phyloP scores from a whole-genome alignment of 2,113 vertebrate genomes.

The Pangasianodon gigas region DNA sequence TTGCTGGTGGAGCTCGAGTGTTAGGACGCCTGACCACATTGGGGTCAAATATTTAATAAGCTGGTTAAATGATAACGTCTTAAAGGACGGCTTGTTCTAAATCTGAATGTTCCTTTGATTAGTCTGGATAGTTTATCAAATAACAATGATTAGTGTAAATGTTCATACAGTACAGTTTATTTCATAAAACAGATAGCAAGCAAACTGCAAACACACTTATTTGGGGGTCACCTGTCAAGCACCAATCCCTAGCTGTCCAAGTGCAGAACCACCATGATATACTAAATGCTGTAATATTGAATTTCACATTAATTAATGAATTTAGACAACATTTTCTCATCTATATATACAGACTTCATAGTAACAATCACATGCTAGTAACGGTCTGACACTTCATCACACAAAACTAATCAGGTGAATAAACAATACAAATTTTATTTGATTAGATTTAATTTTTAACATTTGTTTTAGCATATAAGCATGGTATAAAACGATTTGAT shows the following conservation, averaged over 20 bases:
- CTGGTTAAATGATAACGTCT: constrained; percentile 39
- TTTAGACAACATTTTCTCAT: background rate
- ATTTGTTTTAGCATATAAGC: background rate
- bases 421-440: background rate
- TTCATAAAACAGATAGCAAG: background rate
- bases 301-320: background rate
- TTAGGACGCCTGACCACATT: constrained; percentile 35
- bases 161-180: background rate
- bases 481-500: background rate
- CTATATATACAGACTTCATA: background rate
- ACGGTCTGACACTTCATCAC: background rate
- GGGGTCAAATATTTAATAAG: constrained; percentile 58
- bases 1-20: constrained; percentile 55
- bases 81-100: background rate
- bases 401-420: background rate
- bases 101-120: background rate
- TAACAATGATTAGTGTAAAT: background rate
- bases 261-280: background rate
- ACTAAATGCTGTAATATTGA: background rate
- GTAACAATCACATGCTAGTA: background rate
- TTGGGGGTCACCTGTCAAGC: background rate
- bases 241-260: background rate
- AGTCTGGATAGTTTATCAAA: constrained; percentile 3
- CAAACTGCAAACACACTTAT: background rate
- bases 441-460: background rate